phyloP scores from a whole-genome alignment of 2,888 invertebrate species.

The Chymomyza fuscimana region DNA sequence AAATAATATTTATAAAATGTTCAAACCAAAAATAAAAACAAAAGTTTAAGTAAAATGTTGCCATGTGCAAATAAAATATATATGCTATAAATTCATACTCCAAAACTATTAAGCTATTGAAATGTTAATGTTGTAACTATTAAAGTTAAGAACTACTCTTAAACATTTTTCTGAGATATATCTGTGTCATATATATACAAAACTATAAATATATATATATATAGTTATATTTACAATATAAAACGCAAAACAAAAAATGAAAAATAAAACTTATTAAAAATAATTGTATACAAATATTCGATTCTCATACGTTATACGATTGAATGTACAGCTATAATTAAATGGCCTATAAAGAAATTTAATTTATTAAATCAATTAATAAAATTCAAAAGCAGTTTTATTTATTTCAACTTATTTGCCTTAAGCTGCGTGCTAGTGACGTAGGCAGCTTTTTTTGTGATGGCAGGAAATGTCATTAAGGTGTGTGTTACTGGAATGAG shows the following conservation, averaged over 20 bases:
- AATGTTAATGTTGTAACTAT: conserved; percentile 49
- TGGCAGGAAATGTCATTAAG: too few relatives aligned
- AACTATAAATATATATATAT: background rate
- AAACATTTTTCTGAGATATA: conserved; percentile 11
- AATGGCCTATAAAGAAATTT: conserved; percentile 61
- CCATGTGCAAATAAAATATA: conserved; percentile 44
- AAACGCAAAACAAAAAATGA: background rate
- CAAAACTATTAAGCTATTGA: conserved; percentile 19
- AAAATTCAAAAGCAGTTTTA: background rate
- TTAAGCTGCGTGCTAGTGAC: background rate
- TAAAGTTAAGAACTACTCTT: background rate
- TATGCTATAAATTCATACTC: conserved; percentile 13
- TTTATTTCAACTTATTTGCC: conserved; percentile 31
- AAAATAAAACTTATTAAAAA: background rate
- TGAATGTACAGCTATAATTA: conserved; percentile 43
- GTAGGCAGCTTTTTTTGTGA: too few relatives aligned
- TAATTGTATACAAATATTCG: conserved; percentile 24
- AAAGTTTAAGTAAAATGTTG: conserved; percentile 19
- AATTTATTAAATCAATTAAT: conserved; percentile 46
- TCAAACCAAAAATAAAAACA: background rate
- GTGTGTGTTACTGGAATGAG: too few relatives aligned
- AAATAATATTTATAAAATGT: conserved; percentile 14
- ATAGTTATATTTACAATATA: background rate
- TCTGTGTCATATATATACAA: conserved; percentile 3
- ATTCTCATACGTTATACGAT: conserved; percentile 35